A percentile compares a stretch with the other conserved stretches of the same genome.
These are phyloP conservation scores for Drymodes brunneopygia DNA, from an alignment of 2,113 vertebrate genomes.

Conservation along the genomic window DNA sequence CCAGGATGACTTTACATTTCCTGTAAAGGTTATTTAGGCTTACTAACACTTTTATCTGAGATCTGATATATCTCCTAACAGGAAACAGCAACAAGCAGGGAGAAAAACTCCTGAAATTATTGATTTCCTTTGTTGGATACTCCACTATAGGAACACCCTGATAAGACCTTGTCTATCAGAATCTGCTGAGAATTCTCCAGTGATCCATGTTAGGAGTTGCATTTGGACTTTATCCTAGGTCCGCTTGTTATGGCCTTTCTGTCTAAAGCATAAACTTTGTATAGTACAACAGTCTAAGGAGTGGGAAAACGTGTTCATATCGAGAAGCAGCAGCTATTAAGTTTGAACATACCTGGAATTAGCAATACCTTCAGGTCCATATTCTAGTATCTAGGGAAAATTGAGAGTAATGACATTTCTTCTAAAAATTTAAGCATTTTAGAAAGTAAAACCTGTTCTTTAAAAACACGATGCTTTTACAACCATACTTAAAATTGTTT, in stretches of 20 bases:
- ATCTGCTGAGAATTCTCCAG: neutral
- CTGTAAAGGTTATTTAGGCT: slow-evolving; percentile 25
- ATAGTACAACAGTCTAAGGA: neutral
- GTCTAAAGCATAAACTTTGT: neutral
- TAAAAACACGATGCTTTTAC: neutral
- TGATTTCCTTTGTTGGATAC: slow-evolving; percentile 12
- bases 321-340: neutral
- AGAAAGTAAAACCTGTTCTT: neutral
- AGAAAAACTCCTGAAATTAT: neutral
- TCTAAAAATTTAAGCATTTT: neutral
- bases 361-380: neutral
- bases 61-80: neutral
- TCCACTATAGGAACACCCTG: neutral
- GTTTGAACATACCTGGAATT: neutral
- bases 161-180: neutral
- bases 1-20: slow-evolving; percentile 30
- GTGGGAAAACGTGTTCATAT: neutral
- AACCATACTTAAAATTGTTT: neutral
- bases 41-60: slow-evolving; percentile 20
- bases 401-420: neutral
- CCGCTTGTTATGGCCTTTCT: neutral
- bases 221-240: neutral
- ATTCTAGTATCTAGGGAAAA: neutral
- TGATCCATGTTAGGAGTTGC: neutral
- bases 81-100: slow-evolving; percentile 1